Evolutionary conservation across 2,888 invertebrate genomes (phyloP), one percentile per base, ranked within the genome.

Genomic region (Thymelicus sylvestris): DNA sequence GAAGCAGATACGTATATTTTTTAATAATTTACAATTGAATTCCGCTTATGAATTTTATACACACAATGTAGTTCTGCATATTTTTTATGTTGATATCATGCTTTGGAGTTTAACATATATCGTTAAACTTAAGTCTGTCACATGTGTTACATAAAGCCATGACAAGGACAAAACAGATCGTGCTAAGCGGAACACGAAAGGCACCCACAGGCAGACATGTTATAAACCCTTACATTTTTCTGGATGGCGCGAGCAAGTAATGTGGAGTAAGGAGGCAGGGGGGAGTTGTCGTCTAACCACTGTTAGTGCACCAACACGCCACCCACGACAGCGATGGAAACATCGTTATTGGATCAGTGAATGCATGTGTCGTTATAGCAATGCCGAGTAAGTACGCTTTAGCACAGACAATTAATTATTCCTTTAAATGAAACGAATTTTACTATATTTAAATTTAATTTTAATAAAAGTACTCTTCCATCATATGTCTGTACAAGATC

Each of bases 281-380:
- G 95, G 78, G 96, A 95, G 93, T 96, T 96, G 92, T 96, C 96
- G 88, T 96, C 96, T 95, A 96, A 94, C 97, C 97, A 97, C 96
- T 96, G 92, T 92, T 91, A 92, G 87, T 86, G 81, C 82, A 85
- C 82, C 89, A 82, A 83, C 89, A 79, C 83, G 82, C 77, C 83
- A 88, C 83, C 81, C 77, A 81, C 79, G 80, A 83, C 84, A 84
- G 81, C 85, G 81, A 87, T 82, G 84, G 71, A 83, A 88, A 89
- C 79, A 86, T 81, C 80, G 88, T 90, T 89, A 89, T 86, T 83
- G 74, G 75, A 79, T 83, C 80, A 83, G 79, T 82, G 70, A 77
- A 61, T 66, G 60, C 64, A 65, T 61, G 65, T 65, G 59, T 70
- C 31, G 64, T 69, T 69, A 69, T 71, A 71, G 66, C 66, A 71